Base-by-base conservation (phyloP, 1,140 invertebrate species). In the Oryctes rhinoceros region DNA sequence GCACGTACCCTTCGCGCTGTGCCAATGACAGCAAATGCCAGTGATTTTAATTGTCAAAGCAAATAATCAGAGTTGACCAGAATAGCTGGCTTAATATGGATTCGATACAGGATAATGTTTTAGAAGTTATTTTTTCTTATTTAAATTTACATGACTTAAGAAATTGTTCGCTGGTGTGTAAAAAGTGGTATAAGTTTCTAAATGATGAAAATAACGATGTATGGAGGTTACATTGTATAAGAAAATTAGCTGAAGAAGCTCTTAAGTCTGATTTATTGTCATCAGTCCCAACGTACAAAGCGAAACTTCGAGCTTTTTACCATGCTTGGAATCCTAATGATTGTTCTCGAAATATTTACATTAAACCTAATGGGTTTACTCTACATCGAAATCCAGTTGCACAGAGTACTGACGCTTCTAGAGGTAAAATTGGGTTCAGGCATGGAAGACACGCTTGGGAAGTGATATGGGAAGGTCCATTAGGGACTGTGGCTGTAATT, bases 281-380 rank as follows among this genome's bases (percentile, higher is more conserved):
- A 71, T 96, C 96, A 79, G 93, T 98, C 75, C 92, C 94, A 44
- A 97, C 96, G 6, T 98, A 96, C 86, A 99, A 98, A 91, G 92
- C 95, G 11, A 99, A 99, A 90, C 90, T 99, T 77, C 91, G 97
- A 85, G 97, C 98, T 11, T 98, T 95, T 88, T 95, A 94, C 88
- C 96, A 99, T 89, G 95, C 98, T 1, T 99, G 98, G 98, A 99
- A 97, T 89, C 96, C 97, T 1, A 94, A 96, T 87, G 98, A 99
- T 87, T 98, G 97, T 87, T 99, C 97, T 24, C 92, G 96, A 85
- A 98, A 99, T 90, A 95, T 99, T 87, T 99, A 97, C 87, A 95
- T 99, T 77, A 99, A 98, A 90, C 92, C 96, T 24, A 99, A 98
- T 90, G 97, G 97, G 77, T 99, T 99, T 87, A 99, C 98, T 7